Evolutionary conservation across 2,797 vertebrate species (phyloP).

Genomic region (Telmatherina bonti): DNA sequence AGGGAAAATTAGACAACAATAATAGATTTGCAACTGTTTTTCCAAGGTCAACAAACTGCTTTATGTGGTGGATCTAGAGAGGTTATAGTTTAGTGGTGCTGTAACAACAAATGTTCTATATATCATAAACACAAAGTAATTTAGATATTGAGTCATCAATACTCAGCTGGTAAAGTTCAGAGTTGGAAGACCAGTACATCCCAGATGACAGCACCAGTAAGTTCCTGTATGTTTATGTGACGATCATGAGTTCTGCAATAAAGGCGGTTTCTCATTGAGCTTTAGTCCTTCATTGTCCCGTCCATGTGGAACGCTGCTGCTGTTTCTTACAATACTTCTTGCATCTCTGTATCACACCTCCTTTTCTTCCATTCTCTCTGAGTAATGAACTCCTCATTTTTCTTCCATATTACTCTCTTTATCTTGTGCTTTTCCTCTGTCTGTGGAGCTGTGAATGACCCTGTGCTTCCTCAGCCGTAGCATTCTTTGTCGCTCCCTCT

Average conservation of each 20-base stretch:
- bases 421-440: slow-evolving; percentile 34
- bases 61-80: not conserved
- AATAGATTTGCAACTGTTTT: not conserved
- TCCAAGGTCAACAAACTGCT: not conserved
- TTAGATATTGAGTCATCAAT: not conserved
- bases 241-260: not conserved
- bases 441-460: slow-evolving; percentile 59
- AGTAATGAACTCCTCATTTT: slow-evolving; percentile 50
- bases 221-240: not conserved
- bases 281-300: not conserved
- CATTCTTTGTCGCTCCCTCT: slow-evolving; percentile 24
- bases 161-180: slow-evolving; percentile 1
- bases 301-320: not conserved
- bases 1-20: too few relatives aligned
- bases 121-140: not conserved
- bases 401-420: slow-evolving; percentile 7
- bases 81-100: not conserved
- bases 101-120: not conserved
- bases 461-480: slow-evolving; percentile 62
- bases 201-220: not conserved
- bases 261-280: slow-evolving; percentile 3
- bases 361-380: slow-evolving; percentile 11
- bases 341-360: slow-evolving; percentile 11
- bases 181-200: not conserved
- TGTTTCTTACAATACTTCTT: not conserved